Base-by-base conservation (phyloP, 2,888 invertebrate species). In the Osmoderma eremita region DNA sequence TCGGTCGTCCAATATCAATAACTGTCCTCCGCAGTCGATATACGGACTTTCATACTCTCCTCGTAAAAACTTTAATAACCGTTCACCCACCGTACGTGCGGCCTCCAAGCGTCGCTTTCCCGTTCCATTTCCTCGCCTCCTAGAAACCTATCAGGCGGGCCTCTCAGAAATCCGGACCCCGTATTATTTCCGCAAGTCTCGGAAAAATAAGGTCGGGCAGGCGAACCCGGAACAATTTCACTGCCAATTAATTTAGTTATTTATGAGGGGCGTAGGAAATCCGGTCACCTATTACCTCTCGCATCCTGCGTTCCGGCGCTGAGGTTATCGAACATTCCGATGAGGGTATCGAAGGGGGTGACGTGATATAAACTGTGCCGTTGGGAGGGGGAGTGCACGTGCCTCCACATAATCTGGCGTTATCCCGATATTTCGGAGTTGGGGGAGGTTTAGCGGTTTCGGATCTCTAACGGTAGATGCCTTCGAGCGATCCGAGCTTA, bases 241-340 rank as follows among this genome's bases (percentile, higher is more conserved):
- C 58, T 58, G 42, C 42, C 58, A 45, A 58, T 58, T 58, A 58
- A 58, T 58, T 58, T 42, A 45, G 42, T 58, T 58, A 58, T 58
- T 58, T 58, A 58, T 45, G 42, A 12, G 42, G 24, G 58, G 15
- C 8, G 22, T 36, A 4, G 30, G 30, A 30, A 30, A 30, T 30
- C 30, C 30, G 30, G 30, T 30, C 30, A 12, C 30, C 51, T 15
- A n/a, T 20, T 8, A n/a, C 51, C 30, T n/a, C 15, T 36, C 15
- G 30, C 36, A 36, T n/a, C 30, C 17, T 12, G 36, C 30, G 36
- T 53, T 53, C 38, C 36, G 13, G 38, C 20, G n/a, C 30, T 30
- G 20, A 45, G 24, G 58, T 45, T 58, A 58, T 58, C 58, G 58
- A 58, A 45, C 58, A 58, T 58, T 58, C 58, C 58, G 39, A 20